A percentile compares a stretch with the other conserved stretches of the same genome.
phyloP scores from a whole-genome alignment of 1,140 invertebrate species.

The Zelostemma sp. region DNA sequence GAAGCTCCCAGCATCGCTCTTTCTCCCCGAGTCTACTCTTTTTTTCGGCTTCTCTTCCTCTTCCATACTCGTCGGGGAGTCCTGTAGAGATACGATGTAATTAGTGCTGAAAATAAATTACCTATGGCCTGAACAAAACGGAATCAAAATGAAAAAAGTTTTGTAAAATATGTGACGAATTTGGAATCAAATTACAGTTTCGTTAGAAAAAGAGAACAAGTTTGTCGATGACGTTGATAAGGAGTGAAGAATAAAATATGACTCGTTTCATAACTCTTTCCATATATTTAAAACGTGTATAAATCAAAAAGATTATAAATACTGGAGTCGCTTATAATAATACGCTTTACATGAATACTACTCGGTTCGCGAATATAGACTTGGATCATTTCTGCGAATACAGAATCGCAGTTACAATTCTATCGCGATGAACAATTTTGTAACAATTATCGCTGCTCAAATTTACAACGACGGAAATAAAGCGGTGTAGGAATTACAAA shows the following conservation, averaged over 20 bases:
- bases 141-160: too few relatives aligned
- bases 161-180: too few relatives aligned
- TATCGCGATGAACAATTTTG: too few relatives aligned
- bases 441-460: too few relatives aligned
- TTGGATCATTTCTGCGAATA: not conserved
- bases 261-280: not conserved
- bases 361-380: too few relatives aligned
- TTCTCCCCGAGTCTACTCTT: slow-evolving; percentile 34
- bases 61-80: slow-evolving; percentile 40
- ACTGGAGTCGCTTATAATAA: not conserved
- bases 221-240: not conserved
- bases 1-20: slow-evolving; percentile 4
- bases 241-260: not conserved
- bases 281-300: not conserved
- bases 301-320: not conserved
- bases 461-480: too few relatives aligned
- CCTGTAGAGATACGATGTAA: slow-evolving; percentile 39
- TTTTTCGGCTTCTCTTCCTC: slow-evolving; percentile 18
- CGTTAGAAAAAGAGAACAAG: not conserved
- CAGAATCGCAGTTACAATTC: too few relatives aligned
- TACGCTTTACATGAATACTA: not conserved
- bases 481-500: not conserved
- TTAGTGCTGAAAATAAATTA: slow-evolving; percentile 1
- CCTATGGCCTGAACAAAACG: too few relatives aligned
- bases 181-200: too few relatives aligned